These are phyloP conservation scores for Trichacis sp. DNA, from an alignment of 2,888 invertebrate species.

Conservation along the genomic window DNA sequence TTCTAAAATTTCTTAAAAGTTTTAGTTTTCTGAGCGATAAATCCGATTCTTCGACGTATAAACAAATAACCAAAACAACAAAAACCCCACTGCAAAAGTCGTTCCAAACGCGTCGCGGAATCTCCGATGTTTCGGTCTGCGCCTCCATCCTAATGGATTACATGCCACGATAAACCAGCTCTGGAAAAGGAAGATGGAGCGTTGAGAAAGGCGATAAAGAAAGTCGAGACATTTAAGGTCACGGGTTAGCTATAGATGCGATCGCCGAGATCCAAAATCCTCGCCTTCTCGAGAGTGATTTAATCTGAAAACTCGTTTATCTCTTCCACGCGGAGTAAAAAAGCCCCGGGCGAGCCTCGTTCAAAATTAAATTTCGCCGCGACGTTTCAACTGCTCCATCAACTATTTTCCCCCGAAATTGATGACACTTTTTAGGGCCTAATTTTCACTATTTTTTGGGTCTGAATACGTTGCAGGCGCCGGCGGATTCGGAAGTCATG, in stretches of 20 bases:
- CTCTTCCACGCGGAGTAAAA: slow-evolving; percentile 3
- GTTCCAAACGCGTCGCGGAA: slow-evolving; percentile 37
- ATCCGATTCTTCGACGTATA: too few relatives aligned
- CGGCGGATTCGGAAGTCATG: slow-evolving; percentile 60
- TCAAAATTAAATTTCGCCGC: neutral
- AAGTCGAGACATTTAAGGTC: slow-evolving; percentile 39
- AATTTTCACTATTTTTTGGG: too few relatives aligned
- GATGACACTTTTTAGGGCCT: too few relatives aligned
- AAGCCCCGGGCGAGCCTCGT: neutral
- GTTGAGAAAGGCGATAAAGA: slow-evolving; percentile 41
- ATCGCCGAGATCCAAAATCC: slow-evolving; percentile 34
- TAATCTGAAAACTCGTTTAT: slow-evolving; percentile 25
- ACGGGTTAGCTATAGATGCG: slow-evolving; percentile 35
- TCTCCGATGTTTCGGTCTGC: slow-evolving; percentile 36
- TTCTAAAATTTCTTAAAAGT: too few relatives aligned
- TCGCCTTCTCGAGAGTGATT: slow-evolving; percentile 26
- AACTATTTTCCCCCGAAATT: too few relatives aligned
- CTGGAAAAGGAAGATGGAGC: slow-evolving; percentile 43
- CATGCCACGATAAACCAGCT: slow-evolving; percentile 43
- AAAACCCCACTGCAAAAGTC: slow-evolving; percentile 13
- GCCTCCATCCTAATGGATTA: slow-evolving; percentile 41
- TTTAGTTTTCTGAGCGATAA: too few relatives aligned
- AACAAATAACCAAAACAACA: neutral
- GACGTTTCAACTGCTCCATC: neutral
- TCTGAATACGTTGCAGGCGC: too few relatives aligned